These are phyloP conservation scores for Strongylocentrotus purpuratus DNA, from an alignment of 35 echinoderm and acorn worm species.

Conservation along the genomic window DNA sequence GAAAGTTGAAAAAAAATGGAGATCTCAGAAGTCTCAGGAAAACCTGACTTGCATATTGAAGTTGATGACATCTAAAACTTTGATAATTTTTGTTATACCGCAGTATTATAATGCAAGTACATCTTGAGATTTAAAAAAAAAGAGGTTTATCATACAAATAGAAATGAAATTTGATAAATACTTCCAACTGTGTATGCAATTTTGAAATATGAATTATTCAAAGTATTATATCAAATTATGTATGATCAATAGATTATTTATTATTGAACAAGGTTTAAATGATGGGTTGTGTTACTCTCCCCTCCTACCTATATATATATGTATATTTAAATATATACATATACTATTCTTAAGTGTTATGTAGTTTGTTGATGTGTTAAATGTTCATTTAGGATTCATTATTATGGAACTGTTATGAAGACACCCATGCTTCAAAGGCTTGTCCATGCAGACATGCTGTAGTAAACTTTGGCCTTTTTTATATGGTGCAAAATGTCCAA, in stretches of 20 bases:
- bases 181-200: neutral
- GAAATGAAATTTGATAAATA: neutral
- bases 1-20: neutral
- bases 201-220: neutral
- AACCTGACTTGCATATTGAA: neutral
- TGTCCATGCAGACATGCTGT: too few relatives aligned
- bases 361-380: neutral
- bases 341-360: neutral
- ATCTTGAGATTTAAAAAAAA: neutral
- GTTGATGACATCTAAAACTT: neutral
- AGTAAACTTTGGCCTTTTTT: too few relatives aligned
- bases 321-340: neutral
- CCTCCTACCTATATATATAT: neutral
- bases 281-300: neutral
- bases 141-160: neutral
- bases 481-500: too few relatives aligned
- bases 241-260: neutral
- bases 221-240: neutral
- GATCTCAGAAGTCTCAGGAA: neutral
- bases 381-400: neutral
- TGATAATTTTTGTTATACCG: neutral
- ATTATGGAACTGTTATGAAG: neutral
- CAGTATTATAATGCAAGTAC: constrained; percentile 11
- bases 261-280: neutral
- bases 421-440: too few relatives aligned